Conservation (phyloP, 2,113 vertebrate genomes). For the Onychostoma macrolepis region DNA sequence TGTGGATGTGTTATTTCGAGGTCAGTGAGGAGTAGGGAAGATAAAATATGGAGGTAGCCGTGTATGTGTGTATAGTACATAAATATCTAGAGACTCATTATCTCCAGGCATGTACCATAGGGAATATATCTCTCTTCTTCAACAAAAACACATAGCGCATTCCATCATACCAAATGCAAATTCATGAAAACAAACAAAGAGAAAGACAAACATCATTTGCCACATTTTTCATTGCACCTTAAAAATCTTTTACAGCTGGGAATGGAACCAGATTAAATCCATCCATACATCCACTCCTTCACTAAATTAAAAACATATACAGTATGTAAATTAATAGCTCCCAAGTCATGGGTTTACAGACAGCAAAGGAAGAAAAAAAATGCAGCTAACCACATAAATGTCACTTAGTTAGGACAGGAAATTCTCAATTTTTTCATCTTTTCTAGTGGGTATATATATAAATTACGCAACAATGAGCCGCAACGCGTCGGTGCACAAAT, state of each 20-base stretch:
- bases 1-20: slow-evolving; percentile 20
- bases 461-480: too few species aligned
- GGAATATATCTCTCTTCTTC: slow-evolving; percentile 3
- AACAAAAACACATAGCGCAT: background rate
- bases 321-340: background rate
- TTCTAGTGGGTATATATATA: too few species aligned
- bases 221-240: background rate
- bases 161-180: background rate
- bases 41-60: background rate
- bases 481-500: too few species aligned
- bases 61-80: slow-evolving; percentile 19
- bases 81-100: slow-evolving; percentile 38
- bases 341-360: background rate
- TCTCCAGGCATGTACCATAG: slow-evolving; percentile 14
- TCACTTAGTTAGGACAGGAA: too few species aligned
- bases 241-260: background rate
- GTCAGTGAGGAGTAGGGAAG: slow-evolving; percentile 14
- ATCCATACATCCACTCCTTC: background rate
- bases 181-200: background rate
- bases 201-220: background rate
- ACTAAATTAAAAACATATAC: background rate
- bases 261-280: background rate
- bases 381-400: too few species aligned
- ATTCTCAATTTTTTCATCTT: too few species aligned
- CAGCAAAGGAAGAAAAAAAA: background rate